Conservation (phyloP, 1,140 invertebrate genomes). For the Subanguina moxae region DNA sequence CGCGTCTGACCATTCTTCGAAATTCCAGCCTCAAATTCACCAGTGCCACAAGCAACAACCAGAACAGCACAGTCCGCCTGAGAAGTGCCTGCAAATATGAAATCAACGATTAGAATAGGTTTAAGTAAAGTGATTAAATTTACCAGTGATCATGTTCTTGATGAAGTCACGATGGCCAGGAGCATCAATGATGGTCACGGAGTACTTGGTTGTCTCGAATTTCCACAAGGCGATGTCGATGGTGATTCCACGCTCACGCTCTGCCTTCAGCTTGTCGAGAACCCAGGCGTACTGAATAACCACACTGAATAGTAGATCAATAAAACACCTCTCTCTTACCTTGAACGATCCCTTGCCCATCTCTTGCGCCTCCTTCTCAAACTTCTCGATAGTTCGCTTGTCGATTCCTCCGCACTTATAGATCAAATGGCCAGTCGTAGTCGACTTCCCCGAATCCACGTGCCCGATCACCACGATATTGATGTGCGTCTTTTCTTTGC, state of each 20-base stretch:
- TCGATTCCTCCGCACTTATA: slow-evolving; percentile 96
- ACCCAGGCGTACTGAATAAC: slow-evolving; percentile 61
- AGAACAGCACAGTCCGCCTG: slow-evolving; percentile 94
- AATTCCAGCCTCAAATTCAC: slow-evolving; percentile 97
- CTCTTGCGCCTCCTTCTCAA: slow-evolving; percentile 86
- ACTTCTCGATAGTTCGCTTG: slow-evolving; percentile 90
- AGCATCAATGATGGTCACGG: slow-evolving; percentile 97
- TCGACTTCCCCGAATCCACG: slow-evolving; percentile 93
- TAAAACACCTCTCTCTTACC: too few species aligned
- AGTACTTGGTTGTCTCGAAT: slow-evolving; percentile 74
- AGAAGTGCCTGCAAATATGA: slow-evolving; percentile 68
- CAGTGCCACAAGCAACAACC: slow-evolving; percentile 91
- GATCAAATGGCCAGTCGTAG: slow-evolving; percentile 82
- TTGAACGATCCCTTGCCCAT: slow-evolving; percentile 95
- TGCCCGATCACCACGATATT: slow-evolving; percentile 65
- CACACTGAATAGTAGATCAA: neutral
- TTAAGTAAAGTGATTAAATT: slow-evolving; percentile 62
- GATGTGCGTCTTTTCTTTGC: slow-evolving; percentile 83
- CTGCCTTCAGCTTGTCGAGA: slow-evolving; percentile 95
- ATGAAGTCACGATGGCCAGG: slow-evolving; percentile 70
- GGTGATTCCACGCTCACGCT: slow-evolving; percentile 97
- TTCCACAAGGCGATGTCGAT: slow-evolving; percentile 77
- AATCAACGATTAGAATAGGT: too few species aligned
- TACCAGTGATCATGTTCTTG: slow-evolving; percentile 98
- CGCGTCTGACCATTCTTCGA: slow-evolving; percentile 98